Evolutionary conservation across 1,140 invertebrate genomes (phyloP), one percentile per base, ranked within the genome.

Genomic region (Brachionus calyciflorus): DNA sequence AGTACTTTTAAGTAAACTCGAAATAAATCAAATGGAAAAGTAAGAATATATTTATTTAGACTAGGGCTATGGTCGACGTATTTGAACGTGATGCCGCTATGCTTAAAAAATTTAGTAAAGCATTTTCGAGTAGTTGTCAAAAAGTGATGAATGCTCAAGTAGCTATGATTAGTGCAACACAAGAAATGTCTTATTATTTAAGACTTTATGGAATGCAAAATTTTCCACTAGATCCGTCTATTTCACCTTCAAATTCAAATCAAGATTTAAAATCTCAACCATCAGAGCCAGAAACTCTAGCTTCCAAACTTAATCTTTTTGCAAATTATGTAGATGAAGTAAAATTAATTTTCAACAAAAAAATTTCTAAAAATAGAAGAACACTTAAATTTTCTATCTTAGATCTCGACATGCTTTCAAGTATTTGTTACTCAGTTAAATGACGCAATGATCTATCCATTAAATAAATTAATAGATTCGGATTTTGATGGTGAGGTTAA

Each of bases 121-220:
- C 60, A 21, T 65, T 65, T 44, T 37, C 60, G 7, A 44, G 60
- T 28, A 65, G 60, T 28, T 65, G 60, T 44, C 60, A 65, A 65
- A 65, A 65, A 65, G 60, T 65, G 7, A 19, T 65, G 5, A 65
- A 65, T 44, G 17, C 60, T 44, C 60, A 65, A 24, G 60, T 44
- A 21, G 40, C 40, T n/a, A 65, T 65, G 60, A 65, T 65, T 44
- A 65, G 60, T 41, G 60, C 60, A 6, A 65, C 60, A 12, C 60
- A 65, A 65, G 60, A 65, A 26, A 65, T 65, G 33, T 41, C 60
- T 2, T 65, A 65, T 17, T 65, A 65, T 65, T 65, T 65, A 26
- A 65, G 60, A 44, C 40, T 65, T 44, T 65, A 65, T n/a, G 60
- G 60, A 26, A 65, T 44, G 60, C 60, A 65, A 41, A 65, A 65